These are phyloP conservation scores for Dicycla oo DNA, from an alignment of 2,888 invertebrate species.

Conservation along the genomic window DNA sequence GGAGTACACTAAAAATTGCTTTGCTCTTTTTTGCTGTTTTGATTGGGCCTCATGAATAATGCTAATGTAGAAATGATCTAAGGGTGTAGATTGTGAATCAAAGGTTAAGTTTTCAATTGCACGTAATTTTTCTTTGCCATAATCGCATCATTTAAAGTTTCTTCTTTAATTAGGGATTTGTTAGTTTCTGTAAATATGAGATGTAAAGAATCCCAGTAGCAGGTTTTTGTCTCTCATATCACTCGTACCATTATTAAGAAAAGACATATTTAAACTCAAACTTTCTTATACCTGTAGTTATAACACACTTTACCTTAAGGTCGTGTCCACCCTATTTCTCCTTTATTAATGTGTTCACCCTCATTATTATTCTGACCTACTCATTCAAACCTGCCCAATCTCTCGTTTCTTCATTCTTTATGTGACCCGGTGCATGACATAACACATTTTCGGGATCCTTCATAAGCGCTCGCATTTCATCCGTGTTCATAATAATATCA, in stretches of 20 bases:
- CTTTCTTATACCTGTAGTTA: background rate
- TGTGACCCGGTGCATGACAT: constrained; percentile 41
- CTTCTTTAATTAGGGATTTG: background rate
- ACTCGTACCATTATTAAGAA: background rate
- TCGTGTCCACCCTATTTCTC: background rate
- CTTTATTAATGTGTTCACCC: constrained; percentile 31
- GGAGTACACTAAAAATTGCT: constrained; percentile 26
- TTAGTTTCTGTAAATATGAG: background rate
- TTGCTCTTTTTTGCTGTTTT: constrained; percentile 34
- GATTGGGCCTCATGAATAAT: constrained; percentile 51
- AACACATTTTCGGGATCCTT: constrained; percentile 44
- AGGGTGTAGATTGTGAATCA: constrained; percentile 43
- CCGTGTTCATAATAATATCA: constrained; percentile 10
- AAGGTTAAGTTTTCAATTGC: constrained; percentile 22
- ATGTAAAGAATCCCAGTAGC: too few species aligned
- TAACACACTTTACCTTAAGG: background rate
- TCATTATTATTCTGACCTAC: constrained; percentile 49
- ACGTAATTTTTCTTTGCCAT: constrained; percentile 26
- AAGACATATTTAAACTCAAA: background rate
- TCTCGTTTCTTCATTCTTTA: constrained; percentile 46
- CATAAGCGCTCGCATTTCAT: constrained; percentile 5
- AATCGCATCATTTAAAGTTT: background rate
- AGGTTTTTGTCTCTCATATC: background rate
- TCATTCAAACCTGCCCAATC: constrained; percentile 31
- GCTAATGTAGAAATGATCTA: constrained; percentile 45